A percentile compares a stretch with the other conserved stretches of the same genome.
phyloP scores from a whole-genome alignment of 2,797 vertebrate species.

The Anguilla megastoma region DNA sequence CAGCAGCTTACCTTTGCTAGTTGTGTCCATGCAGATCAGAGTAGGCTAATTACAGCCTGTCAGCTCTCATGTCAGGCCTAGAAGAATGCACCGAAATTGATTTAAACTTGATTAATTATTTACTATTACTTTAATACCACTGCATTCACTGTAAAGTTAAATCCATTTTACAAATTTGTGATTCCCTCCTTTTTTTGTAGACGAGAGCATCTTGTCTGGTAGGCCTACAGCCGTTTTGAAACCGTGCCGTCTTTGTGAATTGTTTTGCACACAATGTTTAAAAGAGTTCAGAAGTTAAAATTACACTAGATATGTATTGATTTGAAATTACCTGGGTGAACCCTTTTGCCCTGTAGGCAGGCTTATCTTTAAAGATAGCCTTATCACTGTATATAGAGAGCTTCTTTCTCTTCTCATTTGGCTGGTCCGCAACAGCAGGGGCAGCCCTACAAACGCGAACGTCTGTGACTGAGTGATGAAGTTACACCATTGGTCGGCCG shows the following conservation, averaged over 20 bases:
- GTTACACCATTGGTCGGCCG: too few relatives aligned
- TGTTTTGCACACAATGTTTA: neutral
- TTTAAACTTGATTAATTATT: neutral
- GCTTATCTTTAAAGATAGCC: neutral
- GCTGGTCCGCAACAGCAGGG: too few relatives aligned
- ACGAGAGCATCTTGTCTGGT: neutral
- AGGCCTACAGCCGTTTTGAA: neutral
- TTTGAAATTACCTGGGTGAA: neutral
- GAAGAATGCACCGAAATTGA: neutral
- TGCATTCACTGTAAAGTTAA: neutral
- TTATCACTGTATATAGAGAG: neutral
- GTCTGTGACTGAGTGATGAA: too few relatives aligned
- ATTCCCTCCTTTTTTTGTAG: neutral
- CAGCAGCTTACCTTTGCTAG: neutral
- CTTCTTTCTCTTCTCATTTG: neutral
- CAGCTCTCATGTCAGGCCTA: neutral
- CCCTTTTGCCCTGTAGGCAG: neutral
- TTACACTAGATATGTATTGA: neutral
- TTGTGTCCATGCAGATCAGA: neutral
- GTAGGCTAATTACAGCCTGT: neutral
- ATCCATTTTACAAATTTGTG: neutral
- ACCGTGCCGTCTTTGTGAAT: neutral
- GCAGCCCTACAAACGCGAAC: too few relatives aligned
- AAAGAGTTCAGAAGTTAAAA: neutral
- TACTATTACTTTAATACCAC: neutral